Evolutionary conservation across 37 sponge, comb jelly and placozoan genomes (phyloP).

Genomic region (Tethya wilhelma): DNA sequence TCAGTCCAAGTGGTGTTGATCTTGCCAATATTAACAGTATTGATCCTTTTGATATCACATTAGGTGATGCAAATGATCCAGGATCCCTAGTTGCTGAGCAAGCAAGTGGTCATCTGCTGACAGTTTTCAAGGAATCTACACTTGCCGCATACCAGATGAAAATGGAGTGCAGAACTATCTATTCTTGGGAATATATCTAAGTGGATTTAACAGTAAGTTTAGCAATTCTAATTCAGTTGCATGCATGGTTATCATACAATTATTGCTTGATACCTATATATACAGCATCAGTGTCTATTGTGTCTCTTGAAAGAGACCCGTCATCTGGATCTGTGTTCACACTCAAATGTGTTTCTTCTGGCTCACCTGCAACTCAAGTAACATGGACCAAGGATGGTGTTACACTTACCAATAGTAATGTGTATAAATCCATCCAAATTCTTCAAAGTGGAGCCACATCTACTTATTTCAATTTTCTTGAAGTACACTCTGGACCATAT

Average conservation of each 20-base stretch:
- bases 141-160: constrained; percentile 21
- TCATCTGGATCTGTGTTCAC: neutral
- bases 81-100: neutral
- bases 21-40: neutral
- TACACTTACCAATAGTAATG: neutral
- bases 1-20: neutral
- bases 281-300: constrained; percentile 4
- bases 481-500: constrained; percentile 16
- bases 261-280: neutral
- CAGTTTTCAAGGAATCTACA: constrained; percentile 9
- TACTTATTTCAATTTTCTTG: constrained; percentile 13
- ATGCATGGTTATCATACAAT: neutral
- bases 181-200: constrained; percentile 2
- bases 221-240: no score
- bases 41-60: neutral
- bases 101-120: neutral
- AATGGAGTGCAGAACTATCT: constrained; percentile 7
- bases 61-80: constrained; percentile 3
- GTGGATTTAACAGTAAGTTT: constrained; percentile 18
- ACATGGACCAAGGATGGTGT: constrained; percentile 1
- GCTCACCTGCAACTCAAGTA: neutral
- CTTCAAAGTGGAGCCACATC: neutral
- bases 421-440: neutral
- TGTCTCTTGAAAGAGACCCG: neutral
- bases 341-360: neutral